Base-by-base conservation (phyloP, 2,113 vertebrate genomes). In the Microtus pennsylvanicus region DNA sequence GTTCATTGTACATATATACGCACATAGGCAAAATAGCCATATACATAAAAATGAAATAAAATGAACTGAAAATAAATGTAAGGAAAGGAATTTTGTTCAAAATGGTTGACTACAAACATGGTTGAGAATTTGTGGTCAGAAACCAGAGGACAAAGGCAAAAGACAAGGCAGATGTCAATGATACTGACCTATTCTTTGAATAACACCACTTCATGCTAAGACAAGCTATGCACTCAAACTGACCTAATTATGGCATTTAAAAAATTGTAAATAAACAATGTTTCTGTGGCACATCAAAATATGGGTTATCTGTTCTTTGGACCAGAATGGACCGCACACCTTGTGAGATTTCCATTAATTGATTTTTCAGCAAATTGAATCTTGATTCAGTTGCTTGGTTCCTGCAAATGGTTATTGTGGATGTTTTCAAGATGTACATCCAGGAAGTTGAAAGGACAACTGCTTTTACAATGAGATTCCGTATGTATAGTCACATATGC, bases 321-420 rank as follows among this genome's bases (percentile, higher is more conserved):
- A 55, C 72, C 92, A 90, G 7, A 28, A 58, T 50, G 17, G 8
- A 69, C 14, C 47, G 28, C 12, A 67, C 30, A 24, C 16, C 28
- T 94, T 91, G 7, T 2, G 38, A 94, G 89, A 16, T 8, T 90
- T 95, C 82, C 65, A 21, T 91, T 65, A 63, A 76, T 76, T 89
- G 91, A 7, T 75, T 58, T 58, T 17, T 90, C n/a, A 89, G 58
- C 12, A 94, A 95, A 96, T 87, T 76, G 3, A 91, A 93, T 93
- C 88, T 77, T 85, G 17, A 81, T 2, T 38, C 26, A 12, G 21
- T 52, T 75, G 65, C 14, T 76, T 38, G 92, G 33, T 78, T 92
- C 93, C 52, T 67, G 35, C 12, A 82, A 86, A 91, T 87, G 14
- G 7, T 89, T 89, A 75, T 87, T 19, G 38, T 87, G 52, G 5